These are phyloP conservation scores for Whitmania pigra DNA, from an alignment of 1,140 invertebrate species.

Conservation along the genomic window DNA sequence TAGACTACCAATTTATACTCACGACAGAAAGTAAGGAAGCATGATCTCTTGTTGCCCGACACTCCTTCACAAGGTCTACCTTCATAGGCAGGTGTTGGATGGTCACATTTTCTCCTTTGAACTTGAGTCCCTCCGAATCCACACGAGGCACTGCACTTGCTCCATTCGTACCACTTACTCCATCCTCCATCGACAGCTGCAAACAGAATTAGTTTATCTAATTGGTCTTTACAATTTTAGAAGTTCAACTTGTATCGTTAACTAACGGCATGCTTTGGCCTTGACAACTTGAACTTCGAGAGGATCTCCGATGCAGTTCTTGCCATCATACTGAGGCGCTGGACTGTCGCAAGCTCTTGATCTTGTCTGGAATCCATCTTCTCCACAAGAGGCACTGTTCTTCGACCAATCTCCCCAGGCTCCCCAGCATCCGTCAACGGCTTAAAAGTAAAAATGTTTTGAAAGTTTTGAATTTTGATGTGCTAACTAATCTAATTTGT, in stretches of 20 bases:
- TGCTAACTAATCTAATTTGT: background rate
- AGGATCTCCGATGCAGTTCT: constrained; percentile 8
- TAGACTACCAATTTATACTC: no score
- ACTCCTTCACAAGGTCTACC: constrained; percentile 49
- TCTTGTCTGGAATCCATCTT: background rate
- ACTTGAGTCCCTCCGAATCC: constrained; percentile 14
- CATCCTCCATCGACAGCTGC: constrained; percentile 19
- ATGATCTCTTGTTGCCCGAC: background rate
- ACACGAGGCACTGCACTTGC: constrained; percentile 23
- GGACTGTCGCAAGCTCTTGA: constrained; percentile 1
- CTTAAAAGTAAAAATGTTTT: background rate
- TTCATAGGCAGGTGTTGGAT: constrained; percentile 55
- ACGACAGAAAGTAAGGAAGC: background rate
- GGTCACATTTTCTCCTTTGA: constrained; percentile 28
- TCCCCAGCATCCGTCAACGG: constrained; percentile 3
- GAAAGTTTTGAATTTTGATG: background rate
- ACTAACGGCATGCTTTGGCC: no score
- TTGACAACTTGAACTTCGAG: no score
- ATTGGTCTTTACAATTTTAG: no score
- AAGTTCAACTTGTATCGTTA: no score
- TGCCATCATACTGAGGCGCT: constrained; percentile 5
- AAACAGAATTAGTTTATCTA: background rate
- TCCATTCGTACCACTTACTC: constrained; percentile 22
- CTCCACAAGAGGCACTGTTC: constrained; percentile 5
- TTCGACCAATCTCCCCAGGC: background rate